These are phyloP conservation scores for Ophthalmolycus amberensis DNA, from an alignment of 2,113 vertebrate species.

Conservation along the genomic window DNA sequence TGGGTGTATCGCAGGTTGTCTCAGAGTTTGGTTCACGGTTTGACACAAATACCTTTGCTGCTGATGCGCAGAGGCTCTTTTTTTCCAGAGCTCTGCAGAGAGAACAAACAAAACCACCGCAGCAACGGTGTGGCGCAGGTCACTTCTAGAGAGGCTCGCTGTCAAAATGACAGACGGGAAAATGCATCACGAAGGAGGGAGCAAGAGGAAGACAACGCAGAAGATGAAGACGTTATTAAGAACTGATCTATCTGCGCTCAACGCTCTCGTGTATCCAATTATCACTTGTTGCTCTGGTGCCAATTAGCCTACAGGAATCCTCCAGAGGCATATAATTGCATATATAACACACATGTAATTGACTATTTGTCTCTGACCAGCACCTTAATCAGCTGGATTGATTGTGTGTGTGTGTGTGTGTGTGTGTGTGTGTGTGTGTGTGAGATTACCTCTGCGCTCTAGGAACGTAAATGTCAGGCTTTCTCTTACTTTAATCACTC, in stretches of 20 bases:
- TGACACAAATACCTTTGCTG: slow-evolving; percentile 25
- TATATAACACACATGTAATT: too few relatives aligned
- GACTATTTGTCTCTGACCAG: too few relatives aligned
- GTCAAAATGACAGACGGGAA: slow-evolving; percentile 8
- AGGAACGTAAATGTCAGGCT: slow-evolving; percentile 27
- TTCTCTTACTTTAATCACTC: slow-evolving; percentile 52
- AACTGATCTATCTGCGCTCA: not conserved
- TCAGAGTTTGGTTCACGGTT: too few relatives aligned
- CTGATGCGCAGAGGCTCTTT: slow-evolving; percentile 45
- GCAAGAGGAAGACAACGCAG: not conserved
- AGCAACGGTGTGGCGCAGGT: not conserved
- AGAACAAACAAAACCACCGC: not conserved
- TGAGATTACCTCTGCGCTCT: slow-evolving; percentile 1
- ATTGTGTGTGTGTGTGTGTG: slow-evolving; percentile 5
- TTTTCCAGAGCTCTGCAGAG: slow-evolving; percentile 9
- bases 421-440: not conserved
- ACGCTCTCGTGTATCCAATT: not conserved
- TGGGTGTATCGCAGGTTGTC: slow-evolving; percentile 24
- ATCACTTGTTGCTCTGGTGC: slow-evolving; percentile 1
- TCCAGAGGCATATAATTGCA: too few relatives aligned
- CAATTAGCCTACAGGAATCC: slow-evolving; percentile 31
- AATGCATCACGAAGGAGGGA: not conserved
- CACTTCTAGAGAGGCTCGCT: not conserved
- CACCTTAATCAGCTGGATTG: too few relatives aligned
- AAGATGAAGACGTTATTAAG: not conserved